Evolutionary conservation across 2,113 vertebrate species (phyloP).

Genomic region (Scortum barcoo): DNA sequence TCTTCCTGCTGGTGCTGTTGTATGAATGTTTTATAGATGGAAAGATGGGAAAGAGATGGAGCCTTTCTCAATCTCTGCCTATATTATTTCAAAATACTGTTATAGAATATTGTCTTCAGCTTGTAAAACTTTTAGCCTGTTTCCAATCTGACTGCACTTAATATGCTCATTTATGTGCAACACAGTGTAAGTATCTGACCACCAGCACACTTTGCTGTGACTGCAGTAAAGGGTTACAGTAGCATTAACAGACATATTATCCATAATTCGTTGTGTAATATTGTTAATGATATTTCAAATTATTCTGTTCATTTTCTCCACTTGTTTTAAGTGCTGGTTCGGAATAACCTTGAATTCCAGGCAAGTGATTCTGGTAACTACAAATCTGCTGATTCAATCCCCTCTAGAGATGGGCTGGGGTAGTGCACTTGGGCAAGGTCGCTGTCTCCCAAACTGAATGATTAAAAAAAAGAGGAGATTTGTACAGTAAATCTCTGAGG

Average conservation of each 20-base stretch:
- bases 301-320: not conserved
- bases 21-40: constrained; percentile 76
- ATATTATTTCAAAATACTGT: constrained; percentile 39
- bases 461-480: constrained; percentile 52
- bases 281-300: constrained; percentile 7
- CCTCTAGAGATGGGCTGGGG: constrained; percentile 15
- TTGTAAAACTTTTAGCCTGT: not conserved
- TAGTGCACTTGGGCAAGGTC: constrained; percentile 66
- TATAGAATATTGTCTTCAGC: constrained; percentile 55
- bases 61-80: constrained; percentile 44
- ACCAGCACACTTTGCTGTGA: not conserved
- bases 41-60: constrained; percentile 64
- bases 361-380: constrained; percentile 21
- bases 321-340: constrained; percentile 20
- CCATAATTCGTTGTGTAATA: not conserved
- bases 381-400: constrained; percentile 62
- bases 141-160: constrained; percentile 30
- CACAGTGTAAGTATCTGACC: not conserved
- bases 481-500: constrained; percentile 45
- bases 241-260: not conserved
- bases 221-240: not conserved
- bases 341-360: constrained; percentile 52
- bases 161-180: constrained; percentile 27
- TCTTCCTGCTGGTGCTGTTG: constrained; percentile 66
- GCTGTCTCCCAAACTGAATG: constrained; percentile 48